Base-by-base conservation (phyloP, 2,888 invertebrate species). In the Trachelus troglodyta region DNA sequence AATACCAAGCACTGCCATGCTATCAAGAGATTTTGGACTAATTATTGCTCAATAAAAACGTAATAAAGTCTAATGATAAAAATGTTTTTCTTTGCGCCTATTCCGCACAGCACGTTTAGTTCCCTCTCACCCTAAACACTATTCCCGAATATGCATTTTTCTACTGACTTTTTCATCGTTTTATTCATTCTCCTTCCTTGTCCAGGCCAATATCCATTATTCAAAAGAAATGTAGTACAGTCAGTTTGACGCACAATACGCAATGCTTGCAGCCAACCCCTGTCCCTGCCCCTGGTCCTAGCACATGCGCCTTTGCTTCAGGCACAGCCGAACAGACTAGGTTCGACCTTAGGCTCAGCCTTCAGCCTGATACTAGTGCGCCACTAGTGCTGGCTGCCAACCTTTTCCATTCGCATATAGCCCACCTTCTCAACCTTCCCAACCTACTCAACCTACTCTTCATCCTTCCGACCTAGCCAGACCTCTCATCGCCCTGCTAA, bases 401-500 rank as follows among this genome's bases (percentile, higher is more conserved):
- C 40, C 40, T 56, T 56, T 56, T 56, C 6, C 40, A 23, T 56
- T 56, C 40, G 40, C 40, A 56, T 15, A 40, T 40, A 40, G 40
- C 15, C 40, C 40, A 40, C 40, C 40, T 40, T 40, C 40, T 40
- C 40, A 40, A 40, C 40, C 40, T 40, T 4, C 40, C 15, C 40
- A 40, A 40, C 40, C 40, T 40, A 40, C 40, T 40, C 40, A 40
- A 40, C 40, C 40, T 40, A 40, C 40, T 40, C 40, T 40, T 40
- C 15, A 40, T 40, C 40, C 40, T 40, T 40, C 40, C 40, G 15
- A 40, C 40, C 40, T 40, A 40, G 15, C 40, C 40, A 40, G 15
- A 40, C 40, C 40, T 40, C 40, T 40, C 40, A 40, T 40, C 40
- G 40, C 78, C 83, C 82, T 78, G 83, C 82, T 83, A 80, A 81